A percentile compares a stretch with the other conserved stretches of the same genome.
These are phyloP conservation scores for Picathartes gymnocephalus DNA, from an alignment of 2,113 vertebrate species.

Conservation along the genomic window DNA sequence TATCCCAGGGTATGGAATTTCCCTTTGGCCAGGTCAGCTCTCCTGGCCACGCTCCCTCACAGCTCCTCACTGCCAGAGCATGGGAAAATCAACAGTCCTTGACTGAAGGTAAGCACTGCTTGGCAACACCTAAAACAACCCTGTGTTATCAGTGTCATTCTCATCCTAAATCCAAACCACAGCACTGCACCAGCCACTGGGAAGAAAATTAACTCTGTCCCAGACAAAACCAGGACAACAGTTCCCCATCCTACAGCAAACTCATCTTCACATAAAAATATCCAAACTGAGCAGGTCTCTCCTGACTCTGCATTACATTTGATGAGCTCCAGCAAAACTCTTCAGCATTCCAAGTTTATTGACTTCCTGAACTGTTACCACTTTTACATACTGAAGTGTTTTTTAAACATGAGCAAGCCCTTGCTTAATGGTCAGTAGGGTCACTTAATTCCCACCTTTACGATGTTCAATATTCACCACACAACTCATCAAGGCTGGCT, in stretches of 20 bases:
- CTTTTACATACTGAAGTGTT: neutral
- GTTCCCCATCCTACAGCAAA: neutral
- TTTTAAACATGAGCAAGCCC: neutral
- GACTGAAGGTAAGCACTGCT: neutral
- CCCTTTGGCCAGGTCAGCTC: neutral
- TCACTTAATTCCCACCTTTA: neutral
- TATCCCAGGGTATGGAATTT: neutral
- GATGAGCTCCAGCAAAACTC: neutral
- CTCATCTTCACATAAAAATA: neutral
- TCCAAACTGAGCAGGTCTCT: neutral
- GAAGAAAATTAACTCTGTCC: neutral
- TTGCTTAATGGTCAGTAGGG: neutral
- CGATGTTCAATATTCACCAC: neutral
- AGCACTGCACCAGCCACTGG: neutral
- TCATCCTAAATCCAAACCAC: neutral
- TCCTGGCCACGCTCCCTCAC: neutral
- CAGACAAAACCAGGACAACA: neutral
- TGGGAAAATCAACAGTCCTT: neutral
- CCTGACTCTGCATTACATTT: neutral
- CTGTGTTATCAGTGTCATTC: neutral
- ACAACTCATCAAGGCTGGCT: neutral
- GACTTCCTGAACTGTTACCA: neutral
- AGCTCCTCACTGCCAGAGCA: neutral
- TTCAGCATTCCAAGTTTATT: neutral
- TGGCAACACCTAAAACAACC: neutral